Conservation (phyloP, 2,797 vertebrate species). For the Phrynocephalus guinanensis region DNA sequence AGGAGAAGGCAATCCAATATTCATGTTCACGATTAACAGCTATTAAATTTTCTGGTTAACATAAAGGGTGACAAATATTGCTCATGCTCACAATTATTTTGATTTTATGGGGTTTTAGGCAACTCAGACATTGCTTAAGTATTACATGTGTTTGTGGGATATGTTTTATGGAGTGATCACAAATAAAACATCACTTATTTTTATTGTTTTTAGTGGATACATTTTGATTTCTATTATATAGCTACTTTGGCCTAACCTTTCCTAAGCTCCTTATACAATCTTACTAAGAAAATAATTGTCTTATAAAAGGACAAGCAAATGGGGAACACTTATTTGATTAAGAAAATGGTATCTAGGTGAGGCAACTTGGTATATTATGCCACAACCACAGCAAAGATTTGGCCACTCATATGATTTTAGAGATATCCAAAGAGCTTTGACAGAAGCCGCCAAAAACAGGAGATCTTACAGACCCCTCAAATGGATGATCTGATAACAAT, state of each 20-base stretch:
- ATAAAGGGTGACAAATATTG: neutral
- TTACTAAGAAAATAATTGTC: neutral
- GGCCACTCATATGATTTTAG: neutral
- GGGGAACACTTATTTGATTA: neutral
- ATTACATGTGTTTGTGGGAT: neutral
- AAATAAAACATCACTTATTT: neutral
- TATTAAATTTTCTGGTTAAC: neutral
- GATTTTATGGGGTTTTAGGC: neutral
- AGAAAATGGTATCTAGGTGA: neutral
- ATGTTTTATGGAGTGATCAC: neutral
- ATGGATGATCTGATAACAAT: neutral
- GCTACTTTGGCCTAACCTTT: neutral
- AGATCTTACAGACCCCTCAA: neutral
- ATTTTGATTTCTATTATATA: neutral
- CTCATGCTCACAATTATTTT: conserved; percentile 3
- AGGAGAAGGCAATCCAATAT: neutral
- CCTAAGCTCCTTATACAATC: neutral
- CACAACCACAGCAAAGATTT: neutral
- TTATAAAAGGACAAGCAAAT: neutral
- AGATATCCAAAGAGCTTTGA: neutral
- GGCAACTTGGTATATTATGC: neutral
- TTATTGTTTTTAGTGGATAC: neutral
- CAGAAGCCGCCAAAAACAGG: neutral
- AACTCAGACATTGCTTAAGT: neutral
- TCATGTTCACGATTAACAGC: neutral